These are phyloP conservation scores for Homarus gammarus DNA, from an alignment of 2,888 invertebrate genomes.

Conservation along the genomic window DNA sequence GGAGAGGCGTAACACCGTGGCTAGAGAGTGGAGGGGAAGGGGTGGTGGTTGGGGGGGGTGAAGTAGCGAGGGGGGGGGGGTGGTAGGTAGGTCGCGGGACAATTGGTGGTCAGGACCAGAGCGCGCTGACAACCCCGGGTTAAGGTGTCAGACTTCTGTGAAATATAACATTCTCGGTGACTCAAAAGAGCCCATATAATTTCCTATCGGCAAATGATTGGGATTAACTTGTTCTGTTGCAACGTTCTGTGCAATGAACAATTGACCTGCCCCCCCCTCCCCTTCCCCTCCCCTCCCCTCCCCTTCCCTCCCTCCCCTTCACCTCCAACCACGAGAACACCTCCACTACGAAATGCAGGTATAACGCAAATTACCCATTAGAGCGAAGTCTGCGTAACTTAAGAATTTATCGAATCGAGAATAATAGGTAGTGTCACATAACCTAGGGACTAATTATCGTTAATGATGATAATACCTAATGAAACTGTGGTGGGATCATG, in stretches of 20 bases:
- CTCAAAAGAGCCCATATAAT: conserved; percentile 36
- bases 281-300: no score
- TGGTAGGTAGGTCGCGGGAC: not conserved
- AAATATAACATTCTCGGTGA: not conserved
- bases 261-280: not conserved
- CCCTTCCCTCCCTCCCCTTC: not conserved
- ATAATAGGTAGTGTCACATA: conserved; percentile 39
- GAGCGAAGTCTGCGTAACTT: not conserved
- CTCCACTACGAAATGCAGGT: not conserved
- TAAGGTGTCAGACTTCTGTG: conserved; percentile 13
- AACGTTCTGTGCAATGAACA: not conserved
- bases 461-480: conserved; percentile 33
- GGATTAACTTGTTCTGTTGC: conserved; percentile 16
- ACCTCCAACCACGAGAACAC: not conserved
- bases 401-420: conserved; percentile 14
- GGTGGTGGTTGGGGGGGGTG: not conserved
- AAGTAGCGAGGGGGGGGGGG: not conserved
- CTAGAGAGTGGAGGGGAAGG: not conserved
- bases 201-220: conserved; percentile 32
- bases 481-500: conserved; percentile 2
- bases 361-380: not conserved
- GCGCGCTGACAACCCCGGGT: not conserved
- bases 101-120: not conserved
- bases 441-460: conserved; percentile 20
- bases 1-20: no score